These are phyloP conservation scores for Leucopsar rothschildi DNA, from an alignment of 2,113 vertebrate genomes.

Conservation along the genomic window DNA sequence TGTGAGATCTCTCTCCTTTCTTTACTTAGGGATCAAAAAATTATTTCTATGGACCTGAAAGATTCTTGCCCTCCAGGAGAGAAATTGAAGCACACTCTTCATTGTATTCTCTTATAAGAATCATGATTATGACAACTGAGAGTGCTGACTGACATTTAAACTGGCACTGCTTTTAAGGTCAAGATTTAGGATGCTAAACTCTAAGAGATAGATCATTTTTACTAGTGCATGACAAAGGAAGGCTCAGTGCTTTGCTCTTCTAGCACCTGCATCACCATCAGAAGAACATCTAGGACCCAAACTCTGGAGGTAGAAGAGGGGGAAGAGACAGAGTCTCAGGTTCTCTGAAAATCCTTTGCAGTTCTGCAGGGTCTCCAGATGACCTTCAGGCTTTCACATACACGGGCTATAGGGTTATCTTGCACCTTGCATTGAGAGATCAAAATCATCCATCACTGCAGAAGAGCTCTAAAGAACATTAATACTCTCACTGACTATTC, in stretches of 20 bases:
- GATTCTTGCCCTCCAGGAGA: not conserved
- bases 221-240: not conserved
- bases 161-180: not conserved
- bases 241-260: not conserved
- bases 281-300: not conserved
- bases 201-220: not conserved
- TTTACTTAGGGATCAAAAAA: not conserved
- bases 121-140: not conserved
- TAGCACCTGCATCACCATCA: not conserved
- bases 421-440: not conserved
- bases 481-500: not conserved
- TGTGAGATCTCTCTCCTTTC: not conserved
- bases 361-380: not conserved
- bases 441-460: not conserved
- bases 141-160: not conserved
- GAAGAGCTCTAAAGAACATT: not conserved
- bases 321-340: not conserved
- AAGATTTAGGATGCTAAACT: not conserved
- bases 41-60: not conserved
- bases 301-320: not conserved
- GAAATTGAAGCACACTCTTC: not conserved
- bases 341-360: not conserved
- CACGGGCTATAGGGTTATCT: not conserved
- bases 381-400: not conserved
- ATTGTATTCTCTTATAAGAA: not conserved